These are phyloP conservation scores for Noctuana brunneofusca DNA, from an alignment of 2,888 invertebrate species.

Conservation along the genomic window DNA sequence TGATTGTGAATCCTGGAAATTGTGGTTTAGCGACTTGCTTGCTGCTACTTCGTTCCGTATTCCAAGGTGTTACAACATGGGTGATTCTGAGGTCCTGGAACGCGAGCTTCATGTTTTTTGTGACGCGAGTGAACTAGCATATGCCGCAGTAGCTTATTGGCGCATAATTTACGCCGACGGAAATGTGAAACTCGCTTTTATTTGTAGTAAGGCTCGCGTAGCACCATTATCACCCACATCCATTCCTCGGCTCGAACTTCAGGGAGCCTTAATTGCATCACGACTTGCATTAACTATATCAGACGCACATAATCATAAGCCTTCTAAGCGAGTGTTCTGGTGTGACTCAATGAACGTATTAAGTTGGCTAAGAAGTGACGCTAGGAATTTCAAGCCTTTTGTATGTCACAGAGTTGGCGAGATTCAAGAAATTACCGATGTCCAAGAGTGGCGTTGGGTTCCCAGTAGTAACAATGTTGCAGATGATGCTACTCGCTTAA, in stretches of 20 bases:
- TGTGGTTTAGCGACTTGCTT: not conserved
- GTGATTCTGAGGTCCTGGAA: not conserved
- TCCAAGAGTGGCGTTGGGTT: slow-evolving; percentile 2
- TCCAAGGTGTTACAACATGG: not conserved
- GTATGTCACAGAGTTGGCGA: not conserved
- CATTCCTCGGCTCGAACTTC: slow-evolving; percentile 1
- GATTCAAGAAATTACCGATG: not conserved
- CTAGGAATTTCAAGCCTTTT: slow-evolving; percentile 3
- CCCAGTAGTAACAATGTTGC: not conserved
- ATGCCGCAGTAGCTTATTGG: not conserved
- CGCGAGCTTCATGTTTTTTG: slow-evolving; percentile 4
- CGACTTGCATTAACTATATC: slow-evolving; percentile 1
- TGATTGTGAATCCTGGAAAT: not conserved
- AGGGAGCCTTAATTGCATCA: not conserved
- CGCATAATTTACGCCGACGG: not conserved
- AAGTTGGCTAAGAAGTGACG: not conserved
- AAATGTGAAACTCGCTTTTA: not conserved
- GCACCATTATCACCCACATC: slow-evolving; percentile 2
- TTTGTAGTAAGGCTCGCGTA: not conserved
- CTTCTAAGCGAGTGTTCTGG: not conserved
- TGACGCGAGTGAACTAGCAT: not conserved
- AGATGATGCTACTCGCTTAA: not conserved
- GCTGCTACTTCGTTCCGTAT: not conserved
- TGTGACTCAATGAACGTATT: not conserved
- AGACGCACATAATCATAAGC: not conserved